Evolutionary conservation across 2,797 vertebrate species (phyloP).

Genomic region (Neopelma chrysocephalum): DNA sequence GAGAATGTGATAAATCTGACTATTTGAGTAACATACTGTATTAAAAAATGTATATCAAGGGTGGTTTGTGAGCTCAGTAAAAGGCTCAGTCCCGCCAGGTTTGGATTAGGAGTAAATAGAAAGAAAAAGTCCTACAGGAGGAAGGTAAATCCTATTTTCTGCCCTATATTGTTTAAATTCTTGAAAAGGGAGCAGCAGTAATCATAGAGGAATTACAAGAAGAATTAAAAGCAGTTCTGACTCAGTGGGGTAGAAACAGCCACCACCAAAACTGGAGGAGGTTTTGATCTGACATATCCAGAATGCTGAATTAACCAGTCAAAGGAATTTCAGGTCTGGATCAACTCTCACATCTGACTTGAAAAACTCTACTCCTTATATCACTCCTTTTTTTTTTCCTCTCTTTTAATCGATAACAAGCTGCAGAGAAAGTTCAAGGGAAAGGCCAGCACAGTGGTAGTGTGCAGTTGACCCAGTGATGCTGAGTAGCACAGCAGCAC

Average conservation of each 20-base stretch:
- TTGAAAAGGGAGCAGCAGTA: neutral
- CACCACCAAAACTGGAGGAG: neutral
- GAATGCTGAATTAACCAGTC: neutral
- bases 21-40: neutral
- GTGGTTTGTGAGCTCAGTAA: neutral
- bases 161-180: neutral
- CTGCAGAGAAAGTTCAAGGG: neutral
- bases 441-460: neutral
- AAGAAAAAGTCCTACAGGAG: neutral
- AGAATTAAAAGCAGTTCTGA: neutral
- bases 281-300: neutral
- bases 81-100: neutral
- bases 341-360: neutral
- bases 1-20: neutral
- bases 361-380: neutral
- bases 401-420: neutral
- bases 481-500: neutral
- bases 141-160: neutral
- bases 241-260: neutral
- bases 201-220: neutral
- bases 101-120: neutral
- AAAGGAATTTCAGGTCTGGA: neutral
- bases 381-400: neutral
- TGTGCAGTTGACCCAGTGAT: fast-evolving
- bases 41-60: neutral